Evolutionary conservation across 2,797 vertebrate species (phyloP), one percentile per base, ranked within the genome.

Genomic region (Petrocephalus schoutedeni): DNA sequence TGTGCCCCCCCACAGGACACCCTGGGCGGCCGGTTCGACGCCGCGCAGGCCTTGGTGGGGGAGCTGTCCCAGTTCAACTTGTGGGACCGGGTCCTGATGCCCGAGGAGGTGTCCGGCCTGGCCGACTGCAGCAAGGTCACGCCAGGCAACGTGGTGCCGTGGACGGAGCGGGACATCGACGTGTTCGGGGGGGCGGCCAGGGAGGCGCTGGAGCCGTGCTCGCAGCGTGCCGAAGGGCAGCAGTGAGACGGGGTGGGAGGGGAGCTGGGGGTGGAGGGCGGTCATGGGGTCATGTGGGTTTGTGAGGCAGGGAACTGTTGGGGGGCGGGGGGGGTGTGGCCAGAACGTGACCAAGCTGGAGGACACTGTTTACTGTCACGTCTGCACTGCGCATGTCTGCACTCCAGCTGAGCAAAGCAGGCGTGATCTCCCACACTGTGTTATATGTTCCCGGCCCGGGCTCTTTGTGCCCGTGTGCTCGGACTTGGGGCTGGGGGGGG

Each of bases 1-100:
- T 41, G 77, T 88, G 32, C 41, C 87, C 67, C 86, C 59, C 16
- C 56, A 10, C 88, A 99, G 98, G 98, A 99, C 89, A 96, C 96
- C 0, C 89, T 99, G 61, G 98, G 98, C 0, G 98, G 98, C 0
- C 97, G 97, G 7, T 99, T 99, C 41, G 98, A 99, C 0, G 98
- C 98, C 85, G 98, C 98, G 0, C 98, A 99, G 92, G 98, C 98
- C 59, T 96, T 99, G 9, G 98, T 99, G 0, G 98, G 98, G 12
- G 98, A 99, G 93, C 94, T 99, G 61, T 96, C 98, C 0, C 96
- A 98, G 93, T 99, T 99, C 91, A 95, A 97, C 56, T 93, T 99
- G 91, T 99, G 98, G 98, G 97, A 99, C 92, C 97, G 97, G 2
- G 94, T 96, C 90, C 92, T 99, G 94, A 96, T 96, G 0, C 95